Evolutionary conservation across 2,797 vertebrate genomes (phyloP).

Genomic region (Pygocentrus nattereri): DNA sequence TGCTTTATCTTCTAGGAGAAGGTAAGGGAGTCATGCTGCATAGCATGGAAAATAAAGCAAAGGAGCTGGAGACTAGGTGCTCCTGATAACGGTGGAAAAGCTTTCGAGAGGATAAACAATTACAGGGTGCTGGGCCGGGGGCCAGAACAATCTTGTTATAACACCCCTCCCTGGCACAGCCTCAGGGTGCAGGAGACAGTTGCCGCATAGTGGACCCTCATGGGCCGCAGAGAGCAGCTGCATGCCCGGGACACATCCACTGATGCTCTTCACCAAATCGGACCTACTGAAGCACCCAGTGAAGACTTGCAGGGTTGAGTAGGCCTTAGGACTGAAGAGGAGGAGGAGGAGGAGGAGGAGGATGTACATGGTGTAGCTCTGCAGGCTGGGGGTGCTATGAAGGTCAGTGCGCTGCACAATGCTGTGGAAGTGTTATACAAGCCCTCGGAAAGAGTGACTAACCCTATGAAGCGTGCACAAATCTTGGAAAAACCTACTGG

Average conservation of each 20-base stretch:
- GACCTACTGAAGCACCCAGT: slow-evolving; percentile 1
- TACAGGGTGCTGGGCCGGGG: slow-evolving; percentile 21
- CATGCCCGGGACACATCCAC: neutral
- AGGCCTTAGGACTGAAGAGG: neutral
- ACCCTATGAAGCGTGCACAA: neutral
- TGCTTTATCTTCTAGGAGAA: no score
- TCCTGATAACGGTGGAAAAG: slow-evolving; percentile 36
- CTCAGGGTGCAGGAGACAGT: neutral
- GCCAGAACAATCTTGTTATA: slow-evolving; percentile 32
- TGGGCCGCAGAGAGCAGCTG: neutral
- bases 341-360: neutral
- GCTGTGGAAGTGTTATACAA: slow-evolving; percentile 8
- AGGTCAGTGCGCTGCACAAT: slow-evolving; percentile 17
- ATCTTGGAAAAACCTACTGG: slow-evolving; percentile 13
- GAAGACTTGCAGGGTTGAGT: neutral
- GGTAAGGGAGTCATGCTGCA: slow-evolving; percentile 1
- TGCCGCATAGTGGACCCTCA: neutral
- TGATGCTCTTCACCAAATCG: neutral
- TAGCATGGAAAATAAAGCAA: slow-evolving; percentile 17
- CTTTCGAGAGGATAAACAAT: slow-evolving; percentile 35
- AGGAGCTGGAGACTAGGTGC: slow-evolving; percentile 3
- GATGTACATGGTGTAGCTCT: neutral
- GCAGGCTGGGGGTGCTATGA: slow-evolving; percentile 2
- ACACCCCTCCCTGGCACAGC: slow-evolving; percentile 17
- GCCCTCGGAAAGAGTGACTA: neutral